phyloP scores from a whole-genome alignment of 2,113 vertebrate genomes.

The Monopterus albus region DNA sequence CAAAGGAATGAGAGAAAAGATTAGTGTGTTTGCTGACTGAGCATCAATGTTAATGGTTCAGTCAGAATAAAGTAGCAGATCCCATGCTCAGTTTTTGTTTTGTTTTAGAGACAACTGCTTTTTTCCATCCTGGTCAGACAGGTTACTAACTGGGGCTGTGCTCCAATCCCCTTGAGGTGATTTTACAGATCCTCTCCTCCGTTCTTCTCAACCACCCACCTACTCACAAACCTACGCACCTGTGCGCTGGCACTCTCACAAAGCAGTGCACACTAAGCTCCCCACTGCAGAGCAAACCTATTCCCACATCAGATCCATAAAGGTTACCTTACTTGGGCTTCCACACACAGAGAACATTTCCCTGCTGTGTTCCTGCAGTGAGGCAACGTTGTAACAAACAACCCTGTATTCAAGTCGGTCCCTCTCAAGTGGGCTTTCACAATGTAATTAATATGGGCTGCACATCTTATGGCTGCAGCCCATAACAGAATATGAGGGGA shows the following conservation, averaged over 20 bases:
- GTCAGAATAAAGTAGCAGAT: conserved; percentile 59
- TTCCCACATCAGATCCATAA: conserved; percentile 75
- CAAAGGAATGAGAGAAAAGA: conserved; percentile 16
- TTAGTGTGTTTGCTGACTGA: conserved; percentile 30
- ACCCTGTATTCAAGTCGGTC: conserved; percentile 31
- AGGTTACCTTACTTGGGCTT: conserved; percentile 67
- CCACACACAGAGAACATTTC: conserved; percentile 66
- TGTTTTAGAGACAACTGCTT: conserved; percentile 73
- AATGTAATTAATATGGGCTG: conserved; percentile 55
- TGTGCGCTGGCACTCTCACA: conserved; percentile 23
- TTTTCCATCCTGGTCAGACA: conserved; percentile 76
- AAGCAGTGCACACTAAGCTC: conserved; percentile 49
- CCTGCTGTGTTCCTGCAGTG: conserved; percentile 36
- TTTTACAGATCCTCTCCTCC: conserved; percentile 30
- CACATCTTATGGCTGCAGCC: conserved; percentile 37
- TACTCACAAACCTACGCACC: conserved; percentile 35
- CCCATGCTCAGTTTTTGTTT: conserved; percentile 50
- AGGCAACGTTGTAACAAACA: conserved; percentile 49
- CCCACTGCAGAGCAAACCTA: conserved; percentile 58
- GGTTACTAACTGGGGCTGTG: conserved; percentile 69
- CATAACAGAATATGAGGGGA: neutral
- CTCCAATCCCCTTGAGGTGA: conserved; percentile 55
- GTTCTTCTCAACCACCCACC: conserved; percentile 34
- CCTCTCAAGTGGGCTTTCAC: conserved; percentile 51
- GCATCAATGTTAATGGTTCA: conserved; percentile 48